These are phyloP conservation scores for Hylyphantes graminicola DNA, from an alignment of 1,140 invertebrate species.

Conservation along the genomic window DNA sequence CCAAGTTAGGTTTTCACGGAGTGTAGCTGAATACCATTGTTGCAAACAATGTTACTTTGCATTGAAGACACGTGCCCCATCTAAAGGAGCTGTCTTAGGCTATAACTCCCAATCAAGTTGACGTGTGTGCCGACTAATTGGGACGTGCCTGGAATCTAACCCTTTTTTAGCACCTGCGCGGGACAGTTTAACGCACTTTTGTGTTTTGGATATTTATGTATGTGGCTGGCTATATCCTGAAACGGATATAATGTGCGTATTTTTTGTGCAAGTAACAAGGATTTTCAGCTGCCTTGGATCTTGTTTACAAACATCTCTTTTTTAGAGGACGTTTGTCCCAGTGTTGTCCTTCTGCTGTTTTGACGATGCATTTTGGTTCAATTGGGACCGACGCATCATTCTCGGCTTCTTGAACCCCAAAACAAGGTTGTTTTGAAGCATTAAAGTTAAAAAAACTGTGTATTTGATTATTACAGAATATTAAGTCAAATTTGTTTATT, in stretches of 20 bases:
- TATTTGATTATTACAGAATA: too few relatives aligned
- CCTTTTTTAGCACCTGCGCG: conserved; percentile 10
- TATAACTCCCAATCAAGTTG: too few relatives aligned
- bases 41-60: too few relatives aligned
- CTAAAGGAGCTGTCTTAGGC: too few relatives aligned
- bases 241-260: neutral
- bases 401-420: neutral
- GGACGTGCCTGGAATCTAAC: conserved; percentile 19
- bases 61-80: too few relatives aligned
- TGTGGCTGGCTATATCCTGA: conserved; percentile 10
- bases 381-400: neutral
- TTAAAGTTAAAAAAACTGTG: too few relatives aligned
- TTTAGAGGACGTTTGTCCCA: neutral
- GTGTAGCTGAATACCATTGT: too few relatives aligned
- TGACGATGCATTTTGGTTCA: neutral
- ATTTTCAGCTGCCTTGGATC: conserved; percentile 38
- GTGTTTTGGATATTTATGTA: conserved; percentile 25
- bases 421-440: too few relatives aligned
- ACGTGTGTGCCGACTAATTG: neutral
- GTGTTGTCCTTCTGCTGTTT: conserved; percentile 6
- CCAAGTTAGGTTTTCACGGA: too few relatives aligned
- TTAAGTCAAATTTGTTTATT: too few relatives aligned
- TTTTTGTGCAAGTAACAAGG: too few relatives aligned
- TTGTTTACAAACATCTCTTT: conserved; percentile 48
- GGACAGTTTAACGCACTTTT: conserved; percentile 18